phyloP scores from a whole-genome alignment of 2,888 invertebrate genomes.

The Deilephila porcellus region DNA sequence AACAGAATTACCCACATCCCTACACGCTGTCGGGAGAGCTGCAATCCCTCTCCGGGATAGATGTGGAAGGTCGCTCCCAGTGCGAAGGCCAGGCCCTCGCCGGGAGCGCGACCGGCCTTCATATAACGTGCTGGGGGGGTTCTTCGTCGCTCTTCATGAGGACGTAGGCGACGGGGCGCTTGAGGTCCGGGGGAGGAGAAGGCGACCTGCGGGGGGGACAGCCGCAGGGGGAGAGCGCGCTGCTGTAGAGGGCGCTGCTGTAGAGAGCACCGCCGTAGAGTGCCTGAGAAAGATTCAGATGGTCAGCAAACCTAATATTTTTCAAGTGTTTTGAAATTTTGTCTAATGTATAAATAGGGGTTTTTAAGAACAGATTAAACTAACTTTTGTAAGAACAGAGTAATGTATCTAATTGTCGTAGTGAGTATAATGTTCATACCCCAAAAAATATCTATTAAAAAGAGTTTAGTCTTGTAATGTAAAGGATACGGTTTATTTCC shows the following conservation, averaged over 20 bases:
- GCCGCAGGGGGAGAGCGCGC: slow-evolving; percentile 77
- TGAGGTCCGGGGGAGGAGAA: slow-evolving; percentile 76
- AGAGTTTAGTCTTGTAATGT: too few relatives aligned
- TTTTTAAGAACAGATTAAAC: too few relatives aligned
- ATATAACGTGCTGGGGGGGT: slow-evolving; percentile 89
- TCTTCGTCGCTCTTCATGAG: slow-evolving; percentile 87
- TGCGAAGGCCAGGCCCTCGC: slow-evolving; percentile 84
- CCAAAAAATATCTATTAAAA: too few relatives aligned
- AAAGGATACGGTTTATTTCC: too few relatives aligned
- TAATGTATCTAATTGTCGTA: too few relatives aligned
- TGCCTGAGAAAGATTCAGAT: slow-evolving; percentile 57
- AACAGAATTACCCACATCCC: slow-evolving; percentile 28
- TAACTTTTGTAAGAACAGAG: too few relatives aligned
- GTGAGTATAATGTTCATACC: too few relatives aligned
- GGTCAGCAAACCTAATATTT: background rate
- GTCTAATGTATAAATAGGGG: too few relatives aligned
- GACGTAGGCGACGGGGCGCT: slow-evolving; percentile 86
- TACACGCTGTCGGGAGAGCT: slow-evolving; percentile 80
- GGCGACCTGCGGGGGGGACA: slow-evolving; percentile 76
- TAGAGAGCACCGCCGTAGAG: slow-evolving; percentile 78
- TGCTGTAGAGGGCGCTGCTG: slow-evolving; percentile 77
- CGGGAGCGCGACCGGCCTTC: slow-evolving; percentile 94
- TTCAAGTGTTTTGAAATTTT: too few relatives aligned
- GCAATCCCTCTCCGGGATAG: slow-evolving; percentile 66
- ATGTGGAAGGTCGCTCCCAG: slow-evolving; percentile 82